These are phyloP conservation scores for Amphimallon solstitiale DNA, from an alignment of 2,888 invertebrate species.

Conservation along the genomic window DNA sequence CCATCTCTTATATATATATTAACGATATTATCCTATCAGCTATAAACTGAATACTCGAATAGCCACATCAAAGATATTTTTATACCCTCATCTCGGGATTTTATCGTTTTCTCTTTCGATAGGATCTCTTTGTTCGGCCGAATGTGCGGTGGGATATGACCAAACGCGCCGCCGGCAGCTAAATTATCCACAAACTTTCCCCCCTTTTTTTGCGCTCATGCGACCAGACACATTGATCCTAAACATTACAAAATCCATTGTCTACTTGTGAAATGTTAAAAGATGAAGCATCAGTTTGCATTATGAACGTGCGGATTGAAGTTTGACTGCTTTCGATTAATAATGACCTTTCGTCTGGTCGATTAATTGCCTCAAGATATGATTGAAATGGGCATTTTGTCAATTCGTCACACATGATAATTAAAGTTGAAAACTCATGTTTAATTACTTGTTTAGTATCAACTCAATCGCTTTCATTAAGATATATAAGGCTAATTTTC, in stretches of 20 bases:
- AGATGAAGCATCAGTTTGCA: neutral
- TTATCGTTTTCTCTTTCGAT: conserved; percentile 1
- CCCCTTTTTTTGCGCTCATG: no score
- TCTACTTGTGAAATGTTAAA: no score
- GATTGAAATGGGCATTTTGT: neutral
- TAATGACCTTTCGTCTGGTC: neutral
- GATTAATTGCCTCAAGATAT: neutral
- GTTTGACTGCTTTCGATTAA: no score
- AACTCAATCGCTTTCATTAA: no score
- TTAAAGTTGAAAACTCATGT: neutral
- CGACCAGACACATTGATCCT: no score
- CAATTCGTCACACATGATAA: neutral
- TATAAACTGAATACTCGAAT: neutral
- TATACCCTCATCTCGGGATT: neutral
- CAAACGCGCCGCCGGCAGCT: no score
- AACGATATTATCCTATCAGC: neutral
- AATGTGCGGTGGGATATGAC: neutral
- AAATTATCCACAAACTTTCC: no score
- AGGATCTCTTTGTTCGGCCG: neutral
- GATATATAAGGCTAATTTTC: no score
- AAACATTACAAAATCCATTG: neutral
- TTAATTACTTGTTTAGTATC: no score
- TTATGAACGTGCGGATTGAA: no score
- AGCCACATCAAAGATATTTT: neutral
- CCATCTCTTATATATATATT: neutral